phyloP scores from a whole-genome alignment of 2,113 vertebrate species.

The Chionis minor region DNA sequence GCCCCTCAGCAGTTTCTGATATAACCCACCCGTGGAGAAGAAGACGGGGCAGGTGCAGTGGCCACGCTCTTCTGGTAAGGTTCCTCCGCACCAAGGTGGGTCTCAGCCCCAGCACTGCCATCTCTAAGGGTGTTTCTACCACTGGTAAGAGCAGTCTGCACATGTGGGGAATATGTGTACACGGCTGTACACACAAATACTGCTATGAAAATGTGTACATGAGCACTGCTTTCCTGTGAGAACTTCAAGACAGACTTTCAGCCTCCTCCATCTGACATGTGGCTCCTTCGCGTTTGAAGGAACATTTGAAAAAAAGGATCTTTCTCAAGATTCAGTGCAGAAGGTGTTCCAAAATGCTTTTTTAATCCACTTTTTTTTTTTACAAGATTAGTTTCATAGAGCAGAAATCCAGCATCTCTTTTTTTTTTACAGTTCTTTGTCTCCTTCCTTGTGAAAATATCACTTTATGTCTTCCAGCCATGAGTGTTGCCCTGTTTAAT shows the following conservation, averaged over 20 bases:
- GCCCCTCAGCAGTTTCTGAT: not conserved
- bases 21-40: not conserved
- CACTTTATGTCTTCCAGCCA: not conserved
- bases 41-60: not conserved
- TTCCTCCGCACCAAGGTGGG: not conserved
- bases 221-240: not conserved
- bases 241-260: not conserved
- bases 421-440: not conserved
- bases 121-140: not conserved
- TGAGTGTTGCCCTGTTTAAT: not conserved
- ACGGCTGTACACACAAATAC: not conserved
- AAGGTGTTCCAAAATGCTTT: not conserved
- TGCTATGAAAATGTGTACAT: too few relatives aligned
- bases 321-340: not conserved
- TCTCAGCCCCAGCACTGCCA: not conserved
- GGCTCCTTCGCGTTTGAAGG: not conserved
- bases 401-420: not conserved
- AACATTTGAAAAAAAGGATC: not conserved
- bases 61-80: not conserved
- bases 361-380: not conserved
- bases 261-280: not conserved
- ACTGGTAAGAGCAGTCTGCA: not conserved
- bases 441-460: not conserved
- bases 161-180: rapidly evolving
- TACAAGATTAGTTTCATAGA: not conserved